These are phyloP conservation scores for Nyctibius grandis DNA, from an alignment of 2,797 vertebrate genomes.

Conservation along the genomic window DNA sequence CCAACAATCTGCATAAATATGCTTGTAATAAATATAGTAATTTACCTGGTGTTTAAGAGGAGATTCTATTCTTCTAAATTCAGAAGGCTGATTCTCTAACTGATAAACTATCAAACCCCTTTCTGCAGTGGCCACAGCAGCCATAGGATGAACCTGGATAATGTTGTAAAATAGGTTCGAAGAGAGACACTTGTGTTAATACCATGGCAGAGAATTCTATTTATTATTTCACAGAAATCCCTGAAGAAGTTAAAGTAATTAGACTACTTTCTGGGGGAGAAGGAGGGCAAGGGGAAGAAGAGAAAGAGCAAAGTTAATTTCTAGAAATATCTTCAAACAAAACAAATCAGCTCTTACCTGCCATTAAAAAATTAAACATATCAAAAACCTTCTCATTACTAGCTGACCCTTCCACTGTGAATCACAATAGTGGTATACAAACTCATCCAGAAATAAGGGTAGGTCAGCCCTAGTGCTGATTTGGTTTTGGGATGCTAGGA, in stretches of 20 bases:
- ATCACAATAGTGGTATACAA: background rate
- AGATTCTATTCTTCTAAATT: conserved; percentile 96
- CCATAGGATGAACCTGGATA: conserved; percentile 93
- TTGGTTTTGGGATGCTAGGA: background rate
- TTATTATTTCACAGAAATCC: background rate
- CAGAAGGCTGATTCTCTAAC: conserved; percentile 95
- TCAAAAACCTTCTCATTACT: background rate
- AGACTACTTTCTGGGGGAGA: background rate
- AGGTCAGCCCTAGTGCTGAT: background rate
- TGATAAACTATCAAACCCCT: conserved; percentile 96
- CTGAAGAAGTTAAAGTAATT: background rate
- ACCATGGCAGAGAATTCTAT: background rate
- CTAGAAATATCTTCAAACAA: background rate
- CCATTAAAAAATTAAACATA: background rate
- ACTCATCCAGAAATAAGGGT: background rate
- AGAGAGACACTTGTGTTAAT: background rate
- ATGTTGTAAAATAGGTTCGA: background rate
- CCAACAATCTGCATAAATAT: background rate
- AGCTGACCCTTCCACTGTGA: background rate
- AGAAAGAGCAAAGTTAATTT: background rate
- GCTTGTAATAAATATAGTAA: background rate
- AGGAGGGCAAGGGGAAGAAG: background rate
- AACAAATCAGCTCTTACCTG: background rate
- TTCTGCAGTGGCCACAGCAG: conserved; percentile 96
- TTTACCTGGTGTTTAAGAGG: conserved; percentile 96